Base-by-base conservation (phyloP, 2,113 vertebrate species). In the Cathartes aura region DNA sequence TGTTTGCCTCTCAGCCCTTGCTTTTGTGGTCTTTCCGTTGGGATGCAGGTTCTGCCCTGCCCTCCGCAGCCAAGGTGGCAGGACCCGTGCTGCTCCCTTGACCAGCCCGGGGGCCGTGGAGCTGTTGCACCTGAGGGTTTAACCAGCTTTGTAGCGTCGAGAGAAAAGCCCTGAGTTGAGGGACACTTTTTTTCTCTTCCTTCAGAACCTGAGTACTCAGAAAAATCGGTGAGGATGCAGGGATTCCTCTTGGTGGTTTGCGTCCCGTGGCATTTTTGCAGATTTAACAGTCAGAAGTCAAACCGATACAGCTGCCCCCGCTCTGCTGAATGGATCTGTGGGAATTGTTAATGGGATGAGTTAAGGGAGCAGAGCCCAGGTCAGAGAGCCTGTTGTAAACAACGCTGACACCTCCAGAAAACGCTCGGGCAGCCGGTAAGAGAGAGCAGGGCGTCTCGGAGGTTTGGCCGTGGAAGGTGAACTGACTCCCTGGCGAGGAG, bases 51-150 rank as follows among this genome's bases (percentile, higher is more conserved):
- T 47, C 60, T 84, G 62, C 63, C 29, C 62, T 12, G 18, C 18
- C 8, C n/a, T 36, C 18, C 1, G 1, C 21, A 19, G n/a, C 47
- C 5, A 4, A 15, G 58, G 56, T 1, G 0, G 47, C 19, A 14
- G 32, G 43, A 64, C 10, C 50, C 26, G 0, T 4, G 26, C 67
- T 74, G 90, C 76, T 56, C 47, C 53, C 29, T 21, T 1, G 0
- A 3, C 17, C 52, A 34, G 36, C 40, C 50, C 1, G 0, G 32
- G 10, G 36, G 13, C 38, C 27, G 2, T 2, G 7, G 36, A 30
- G 24, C 56, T 34, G 2, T 5, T 11, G 13, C 18, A 58, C 29
- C 26, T 1, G 16, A 6, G 82, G 8, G 11, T 52, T 43, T 14
- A 22, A 50, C 12, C 32, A 20, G 62, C 58, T 38, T 7, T 4